Conservation (phyloP, 2,113 vertebrate species). For the Carassius auratus region DNA sequence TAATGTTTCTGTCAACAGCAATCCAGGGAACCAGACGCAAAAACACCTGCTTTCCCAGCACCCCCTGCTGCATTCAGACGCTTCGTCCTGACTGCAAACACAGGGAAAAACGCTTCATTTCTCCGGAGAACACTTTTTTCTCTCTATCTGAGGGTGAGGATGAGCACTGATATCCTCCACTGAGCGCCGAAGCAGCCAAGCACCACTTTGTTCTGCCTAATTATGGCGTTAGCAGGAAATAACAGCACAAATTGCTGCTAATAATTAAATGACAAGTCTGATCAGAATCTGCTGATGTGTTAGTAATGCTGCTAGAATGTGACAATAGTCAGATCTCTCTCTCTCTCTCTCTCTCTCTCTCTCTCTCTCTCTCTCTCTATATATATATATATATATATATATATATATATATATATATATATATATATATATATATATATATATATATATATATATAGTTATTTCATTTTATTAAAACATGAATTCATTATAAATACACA, state of each 20-base stretch:
- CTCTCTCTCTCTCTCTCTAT: too few species aligned
- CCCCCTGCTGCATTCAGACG: neutral
- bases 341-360: too few species aligned
- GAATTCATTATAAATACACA: constrained; percentile 13
- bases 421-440: too few species aligned
- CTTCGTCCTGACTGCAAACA: neutral
- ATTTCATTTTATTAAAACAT: neutral
- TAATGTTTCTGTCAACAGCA: constrained; percentile 62
- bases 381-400: too few species aligned
- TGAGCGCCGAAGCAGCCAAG: neutral
- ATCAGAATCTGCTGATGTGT: constrained; percentile 42
- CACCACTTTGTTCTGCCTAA: constrained; percentile 47
- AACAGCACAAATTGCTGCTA: constrained; percentile 53
- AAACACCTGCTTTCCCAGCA: constrained; percentile 45
- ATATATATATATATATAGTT: too few species aligned
- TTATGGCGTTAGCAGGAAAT: constrained; percentile 49
- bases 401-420: too few species aligned
- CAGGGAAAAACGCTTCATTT: constrained; percentile 20
- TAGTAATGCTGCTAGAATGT: neutral
- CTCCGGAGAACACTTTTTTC: constrained; percentile 36
- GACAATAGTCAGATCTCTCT: too few species aligned
- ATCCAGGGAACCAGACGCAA: constrained; percentile 56
- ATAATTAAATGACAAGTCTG: constrained; percentile 57
- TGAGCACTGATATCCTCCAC: constrained; percentile 14
- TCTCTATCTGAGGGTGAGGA: constrained; percentile 31